Evolutionary conservation across 2,113 vertebrate species (phyloP), one percentile per base, ranked within the genome.

Genomic region (Syngnathus scovelli): DNA sequence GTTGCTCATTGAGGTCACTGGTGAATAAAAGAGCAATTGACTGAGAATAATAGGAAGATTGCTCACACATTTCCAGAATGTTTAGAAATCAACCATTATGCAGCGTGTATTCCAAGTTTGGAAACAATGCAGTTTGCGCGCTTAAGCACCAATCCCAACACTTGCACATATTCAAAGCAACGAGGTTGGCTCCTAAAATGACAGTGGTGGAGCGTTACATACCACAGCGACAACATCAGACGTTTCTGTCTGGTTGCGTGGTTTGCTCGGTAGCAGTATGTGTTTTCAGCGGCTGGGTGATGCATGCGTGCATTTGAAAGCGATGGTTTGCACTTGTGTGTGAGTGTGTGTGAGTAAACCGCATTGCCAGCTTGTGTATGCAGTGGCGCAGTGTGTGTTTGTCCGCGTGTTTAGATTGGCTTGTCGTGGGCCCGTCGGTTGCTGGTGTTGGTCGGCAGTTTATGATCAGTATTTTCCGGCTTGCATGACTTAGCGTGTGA

Each of bases 391-490:
- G 56, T 78, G 69, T 77, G 69, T 75, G 64, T 68, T 68, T 76
- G 67, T 70, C 69, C 75, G 55, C 43, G 68, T 83, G 80, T 83
- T 73, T 87, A 71, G 67, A 39, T 78, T 87, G 79, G 84, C 87
- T 71, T 69, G 70, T 80, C 76, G 78, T 83, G 77, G 84, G 86
- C 85, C 84, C 83, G 86, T 82, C 70, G 77, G 82, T 86, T 87
- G 83, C 85, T 87, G 78, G 85, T 82, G 84, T 81, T 79, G 78
- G 76, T 88, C 89, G 87, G 85, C 87, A 83, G 88, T 91, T 89
- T 89, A 90, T 91, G 90, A 90, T 88, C 87, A 88, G 85, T 90
- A 90, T 90, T 90, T 91, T 92, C 89, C 88, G 86, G 87, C 83
- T 87, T 81, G 87, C 88, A 88, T 89, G 87, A 89, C 87, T 90